Base-by-base conservation (phyloP, 2,888 invertebrate genomes). In the Pseudeuparius sepicola region DNA sequence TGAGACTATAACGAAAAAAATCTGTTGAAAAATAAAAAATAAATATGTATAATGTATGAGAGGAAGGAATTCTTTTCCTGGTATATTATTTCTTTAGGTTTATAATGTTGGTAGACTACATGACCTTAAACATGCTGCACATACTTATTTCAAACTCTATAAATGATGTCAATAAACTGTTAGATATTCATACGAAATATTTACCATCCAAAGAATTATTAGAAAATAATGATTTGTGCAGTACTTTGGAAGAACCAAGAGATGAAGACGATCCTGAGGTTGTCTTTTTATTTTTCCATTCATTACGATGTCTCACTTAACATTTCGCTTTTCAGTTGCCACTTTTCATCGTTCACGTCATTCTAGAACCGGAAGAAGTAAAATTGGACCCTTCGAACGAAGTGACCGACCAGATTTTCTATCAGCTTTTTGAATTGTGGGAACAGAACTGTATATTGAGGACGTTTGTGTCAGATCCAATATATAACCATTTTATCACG, bases 401-500 rank as follows among this genome's bases (percentile, higher is more conserved):
- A 34, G 61, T 78, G 5, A 67, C 78, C 38, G 57, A 66, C 18
- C 58, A 66, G 13, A 74, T 75, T 14, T 57, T 83, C 12, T 62
- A 65, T 24, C 74, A 74, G 50, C 63, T 84, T 11, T 68, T 78
- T 9, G 61, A 61, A 18, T 66, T 74, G 39, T 81, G 81, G 78
- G 70, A 72, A 43, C 75, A 81, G 50, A 71, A 75, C 24, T 73
- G 82, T 1, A 65, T 67, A n/a, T 74, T 86, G 13, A 71, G 73
- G 44, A 76, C 81, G 38, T 76, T 79, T 35, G 70, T 87, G 1
- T 74, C 76, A 23, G 87, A 89, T 48, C 64, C 72, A 2, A 59
- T 67, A 13, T 78, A 81, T 49, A 67, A 73, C 48, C 72, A 78
- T 32, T 88, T 87, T 50, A 85, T 84, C 3, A 76, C 79, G 74